Evolutionary conservation across 2,888 invertebrate species (phyloP).

Genomic region (Scaptomyza tumidula): DNA sequence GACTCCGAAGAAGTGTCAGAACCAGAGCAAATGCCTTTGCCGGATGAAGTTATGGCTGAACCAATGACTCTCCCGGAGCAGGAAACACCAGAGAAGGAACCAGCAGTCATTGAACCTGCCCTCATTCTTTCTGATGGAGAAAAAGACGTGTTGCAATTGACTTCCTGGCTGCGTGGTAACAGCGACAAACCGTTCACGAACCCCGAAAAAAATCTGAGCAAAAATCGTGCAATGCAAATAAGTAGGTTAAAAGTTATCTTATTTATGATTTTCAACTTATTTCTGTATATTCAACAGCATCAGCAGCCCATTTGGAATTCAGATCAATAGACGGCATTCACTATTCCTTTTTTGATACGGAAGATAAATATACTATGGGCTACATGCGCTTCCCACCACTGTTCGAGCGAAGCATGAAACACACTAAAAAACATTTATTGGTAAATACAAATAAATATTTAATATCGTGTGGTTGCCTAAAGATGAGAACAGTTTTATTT

Average conservation of each 20-base stretch:
- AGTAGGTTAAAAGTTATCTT: constrained; percentile 30
- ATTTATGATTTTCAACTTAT: background rate
- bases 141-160: background rate
- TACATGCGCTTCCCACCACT: constrained; percentile 68
- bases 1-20: background rate
- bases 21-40: background rate
- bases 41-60: background rate
- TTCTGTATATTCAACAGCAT: constrained; percentile 26
- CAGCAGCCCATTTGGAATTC: constrained; percentile 49
- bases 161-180: constrained; percentile 41
- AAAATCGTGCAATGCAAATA: constrained; percentile 16
- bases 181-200: constrained; percentile 13
- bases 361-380: constrained; percentile 41
- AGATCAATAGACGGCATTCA: constrained; percentile 61
- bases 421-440: constrained; percentile 55
- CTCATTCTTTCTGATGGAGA: background rate
- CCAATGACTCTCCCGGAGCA: background rate
- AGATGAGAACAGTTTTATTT: too few relatives aligned
- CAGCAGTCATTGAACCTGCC: too few relatives aligned
- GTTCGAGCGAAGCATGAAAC: constrained; percentile 60
- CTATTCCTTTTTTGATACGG: constrained; percentile 68
- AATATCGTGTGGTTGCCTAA: too few relatives aligned
- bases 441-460: constrained; percentile 31
- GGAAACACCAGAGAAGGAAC: background rate
- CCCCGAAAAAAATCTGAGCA: background rate